phyloP scores from a whole-genome alignment of 2,888 invertebrate species.

The Poecilobothrus nobilitatus region DNA sequence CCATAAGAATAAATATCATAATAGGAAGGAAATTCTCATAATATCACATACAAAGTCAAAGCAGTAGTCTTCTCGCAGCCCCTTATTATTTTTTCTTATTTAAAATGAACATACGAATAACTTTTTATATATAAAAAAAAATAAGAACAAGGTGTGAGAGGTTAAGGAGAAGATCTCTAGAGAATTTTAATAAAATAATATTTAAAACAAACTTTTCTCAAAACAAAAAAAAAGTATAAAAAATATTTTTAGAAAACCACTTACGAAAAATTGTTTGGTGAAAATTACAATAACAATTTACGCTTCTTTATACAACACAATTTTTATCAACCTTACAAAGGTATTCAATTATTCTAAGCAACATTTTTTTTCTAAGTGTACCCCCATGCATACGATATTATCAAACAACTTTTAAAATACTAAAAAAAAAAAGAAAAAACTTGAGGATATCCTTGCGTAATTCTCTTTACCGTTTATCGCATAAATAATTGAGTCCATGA shows the following conservation, averaged over 20 bases:
- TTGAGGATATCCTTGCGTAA: not conserved
- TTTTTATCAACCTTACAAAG: no score
- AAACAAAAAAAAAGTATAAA: no score
- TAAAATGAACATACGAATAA: not conserved
- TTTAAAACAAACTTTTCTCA: not conserved
- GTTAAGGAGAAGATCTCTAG: not conserved
- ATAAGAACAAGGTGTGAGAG: not conserved
- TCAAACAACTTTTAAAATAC: not conserved
- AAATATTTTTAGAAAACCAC: no score
- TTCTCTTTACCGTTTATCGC: constrained; percentile 18
- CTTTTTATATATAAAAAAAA: not conserved
- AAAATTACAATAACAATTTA: no score
- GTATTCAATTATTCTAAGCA: not conserved
- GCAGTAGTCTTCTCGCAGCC: not conserved
- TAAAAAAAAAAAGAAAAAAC: not conserved
- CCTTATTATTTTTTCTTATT: not conserved
- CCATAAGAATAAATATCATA: constrained; percentile 1
- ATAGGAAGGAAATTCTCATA: not conserved
- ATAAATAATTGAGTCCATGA: constrained; percentile 23
- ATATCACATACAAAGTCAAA: not conserved
- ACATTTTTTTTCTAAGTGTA: not conserved
- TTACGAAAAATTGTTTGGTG: no score
- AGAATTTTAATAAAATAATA: constrained; percentile 6
- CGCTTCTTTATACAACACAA: no score
- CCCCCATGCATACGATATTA: not conserved